A percentile compares a stretch with the other conserved stretches of the same genome.
Conservation (phyloP, 2,888 invertebrate species). For the Steinernema carpocapsae region DNA sequence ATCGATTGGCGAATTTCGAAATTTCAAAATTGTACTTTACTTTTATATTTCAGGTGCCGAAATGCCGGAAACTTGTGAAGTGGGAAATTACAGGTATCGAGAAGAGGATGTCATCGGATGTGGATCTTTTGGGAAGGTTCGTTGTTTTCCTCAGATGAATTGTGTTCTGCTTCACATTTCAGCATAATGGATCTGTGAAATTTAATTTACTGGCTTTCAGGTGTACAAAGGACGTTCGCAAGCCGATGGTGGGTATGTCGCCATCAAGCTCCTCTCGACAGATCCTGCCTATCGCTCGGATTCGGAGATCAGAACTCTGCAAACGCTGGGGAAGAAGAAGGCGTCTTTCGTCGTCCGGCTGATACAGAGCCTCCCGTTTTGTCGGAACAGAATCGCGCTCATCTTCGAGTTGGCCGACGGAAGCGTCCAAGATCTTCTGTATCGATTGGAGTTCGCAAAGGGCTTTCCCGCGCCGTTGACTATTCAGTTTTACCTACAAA, state of each 20-base stretch:
- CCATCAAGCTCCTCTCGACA: not conserved
- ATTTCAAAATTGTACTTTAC: not conserved
- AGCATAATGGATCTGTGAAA: no score
- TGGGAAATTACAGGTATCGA: constrained; percentile 7
- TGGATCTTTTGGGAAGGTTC: not conserved
- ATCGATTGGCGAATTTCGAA: constrained; percentile 7
- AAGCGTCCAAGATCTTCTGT: constrained; percentile 16
- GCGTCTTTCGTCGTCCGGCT: constrained; percentile 14
- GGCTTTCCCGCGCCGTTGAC: constrained; percentile 1
- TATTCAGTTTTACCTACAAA: constrained; percentile 4
- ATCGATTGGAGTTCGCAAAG: not conserved
- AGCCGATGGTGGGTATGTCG: constrained; percentile 13
- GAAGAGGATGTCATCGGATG: not conserved
- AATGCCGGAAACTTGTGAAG: not conserved
- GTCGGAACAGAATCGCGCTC: not conserved
- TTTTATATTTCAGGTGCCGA: not conserved
- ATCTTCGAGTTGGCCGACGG: constrained; percentile 26
- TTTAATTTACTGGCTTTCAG: not conserved
- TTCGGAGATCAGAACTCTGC: constrained; percentile 2
- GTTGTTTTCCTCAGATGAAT: not conserved
- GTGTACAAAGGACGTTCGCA: constrained; percentile 5
- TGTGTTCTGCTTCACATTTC: not conserved
- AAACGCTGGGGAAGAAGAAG: not conserved
- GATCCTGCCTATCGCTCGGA: constrained; percentile 16
- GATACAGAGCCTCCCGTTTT: not conserved